Evolutionary conservation across 2,113 vertebrate genomes (phyloP).

Genomic region (Austrofundulus limnaeus): DNA sequence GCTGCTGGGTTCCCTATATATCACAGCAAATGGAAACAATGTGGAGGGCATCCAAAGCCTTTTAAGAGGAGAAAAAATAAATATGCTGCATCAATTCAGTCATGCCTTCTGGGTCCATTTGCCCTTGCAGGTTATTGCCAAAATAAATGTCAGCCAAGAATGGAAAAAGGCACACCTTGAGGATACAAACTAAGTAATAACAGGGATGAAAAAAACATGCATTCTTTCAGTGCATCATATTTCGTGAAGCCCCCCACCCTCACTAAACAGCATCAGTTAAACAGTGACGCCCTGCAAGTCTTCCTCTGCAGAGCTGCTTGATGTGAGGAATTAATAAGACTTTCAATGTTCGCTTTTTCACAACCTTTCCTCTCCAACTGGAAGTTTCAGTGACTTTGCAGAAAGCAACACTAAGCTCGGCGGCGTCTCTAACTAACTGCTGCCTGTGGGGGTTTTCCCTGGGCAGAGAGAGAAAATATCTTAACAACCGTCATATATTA

Average conservation of each 20-base stretch:
- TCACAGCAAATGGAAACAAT: slow-evolving; percentile 63
- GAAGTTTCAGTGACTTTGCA: slow-evolving; percentile 35
- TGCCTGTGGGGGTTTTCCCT: slow-evolving; percentile 37
- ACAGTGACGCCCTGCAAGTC: slow-evolving; percentile 11
- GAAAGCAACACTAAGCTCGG: slow-evolving; percentile 19
- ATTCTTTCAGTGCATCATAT: slow-evolving; percentile 49
- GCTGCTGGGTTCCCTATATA: slow-evolving; percentile 32
- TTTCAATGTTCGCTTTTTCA: slow-evolving; percentile 21
- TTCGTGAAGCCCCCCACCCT: slow-evolving; percentile 44
- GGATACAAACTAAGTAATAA: slow-evolving; percentile 55
- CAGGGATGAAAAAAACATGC: slow-evolving; percentile 32
- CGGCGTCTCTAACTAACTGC: slow-evolving; percentile 1
- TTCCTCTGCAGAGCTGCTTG: slow-evolving; percentile 27
- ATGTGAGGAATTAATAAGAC: slow-evolving; percentile 51
- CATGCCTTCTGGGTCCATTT: slow-evolving; percentile 60
- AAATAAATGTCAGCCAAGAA: slow-evolving; percentile 74
- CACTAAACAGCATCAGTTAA: slow-evolving; percentile 40
- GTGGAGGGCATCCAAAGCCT: slow-evolving; percentile 49
- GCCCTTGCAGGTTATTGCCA: slow-evolving; percentile 66
- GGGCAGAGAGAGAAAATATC: slow-evolving; percentile 5
- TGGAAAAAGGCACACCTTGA: slow-evolving; percentile 54
- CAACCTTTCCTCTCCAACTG: slow-evolving; percentile 42
- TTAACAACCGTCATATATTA: slow-evolving; percentile 33
- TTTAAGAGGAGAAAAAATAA: slow-evolving; percentile 50
- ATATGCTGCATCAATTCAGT: slow-evolving; percentile 61